Evolutionary conservation across 2,797 vertebrate species (phyloP).

Genomic region (Botia kubotai): DNA sequence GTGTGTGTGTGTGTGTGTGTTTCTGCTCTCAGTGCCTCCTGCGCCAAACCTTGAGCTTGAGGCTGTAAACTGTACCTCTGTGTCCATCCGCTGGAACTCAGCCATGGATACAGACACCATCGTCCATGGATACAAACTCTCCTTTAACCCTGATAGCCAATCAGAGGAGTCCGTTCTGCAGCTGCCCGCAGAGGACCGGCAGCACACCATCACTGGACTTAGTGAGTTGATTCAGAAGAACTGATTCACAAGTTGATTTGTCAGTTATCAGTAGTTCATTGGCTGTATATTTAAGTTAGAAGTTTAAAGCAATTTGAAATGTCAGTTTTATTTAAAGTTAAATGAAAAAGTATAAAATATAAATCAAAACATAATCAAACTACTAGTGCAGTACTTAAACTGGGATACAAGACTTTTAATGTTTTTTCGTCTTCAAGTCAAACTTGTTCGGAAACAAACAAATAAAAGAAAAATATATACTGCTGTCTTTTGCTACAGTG

Average conservation of each 20-base stretch:
- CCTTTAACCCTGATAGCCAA: conserved; percentile 91
- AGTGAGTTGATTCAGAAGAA: conserved; percentile 77
- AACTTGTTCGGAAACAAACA: background rate
- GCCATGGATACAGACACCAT: conserved; percentile 75
- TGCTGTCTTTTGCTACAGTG: background rate
- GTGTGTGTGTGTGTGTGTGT: background rate
- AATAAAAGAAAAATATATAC: background rate
- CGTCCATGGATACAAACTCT: conserved; percentile 88
- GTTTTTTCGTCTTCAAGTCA: background rate
- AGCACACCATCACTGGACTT: conserved; percentile 87
- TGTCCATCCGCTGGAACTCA: conserved; percentile 87
- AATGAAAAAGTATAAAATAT: too few relatives aligned
- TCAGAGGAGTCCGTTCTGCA: conserved; percentile 85
- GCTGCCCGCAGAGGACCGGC: conserved; percentile 76
- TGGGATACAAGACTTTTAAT: too few relatives aligned
- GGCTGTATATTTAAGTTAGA: too few relatives aligned
- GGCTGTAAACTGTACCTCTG: conserved; percentile 94
- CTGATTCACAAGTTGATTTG: too few relatives aligned
- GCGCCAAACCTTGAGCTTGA: conserved; percentile 91
- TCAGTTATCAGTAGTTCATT: too few relatives aligned
- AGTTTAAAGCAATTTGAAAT: too few relatives aligned
- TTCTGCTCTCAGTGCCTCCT: conserved; percentile 80
- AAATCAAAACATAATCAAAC: too few relatives aligned
- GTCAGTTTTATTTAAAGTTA: too few relatives aligned
- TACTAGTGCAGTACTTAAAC: too few relatives aligned